A percentile compares a stretch with the other conserved stretches of the same genome.
Evolutionary conservation across 2,888 invertebrate species (phyloP).

Genomic region (Eurois occulta): DNA sequence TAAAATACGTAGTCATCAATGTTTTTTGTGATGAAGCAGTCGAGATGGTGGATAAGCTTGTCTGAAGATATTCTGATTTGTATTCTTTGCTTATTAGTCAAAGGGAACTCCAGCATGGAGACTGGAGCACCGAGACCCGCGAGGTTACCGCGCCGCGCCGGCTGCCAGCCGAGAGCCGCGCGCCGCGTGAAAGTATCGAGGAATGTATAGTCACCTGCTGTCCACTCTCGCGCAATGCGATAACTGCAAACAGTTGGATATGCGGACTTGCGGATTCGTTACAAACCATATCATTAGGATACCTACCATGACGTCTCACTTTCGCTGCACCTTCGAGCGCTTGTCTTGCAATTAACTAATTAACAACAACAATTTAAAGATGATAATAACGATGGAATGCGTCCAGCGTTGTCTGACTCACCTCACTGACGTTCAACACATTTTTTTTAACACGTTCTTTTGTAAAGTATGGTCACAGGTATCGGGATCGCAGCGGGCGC

Average conservation of each 20-base stretch:
- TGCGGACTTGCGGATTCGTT: conserved; percentile 2
- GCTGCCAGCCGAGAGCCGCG: conserved; percentile 4
- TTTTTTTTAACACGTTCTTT: conserved; percentile 12
- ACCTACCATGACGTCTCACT: conserved; percentile 33
- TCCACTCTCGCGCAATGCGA: conserved; percentile 56
- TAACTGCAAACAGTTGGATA: conserved; percentile 7
- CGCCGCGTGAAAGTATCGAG: conserved; percentile 58
- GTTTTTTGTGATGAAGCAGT: neutral
- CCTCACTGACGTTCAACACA: conserved; percentile 18
- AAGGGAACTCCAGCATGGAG: neutral
- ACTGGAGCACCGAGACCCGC: neutral
- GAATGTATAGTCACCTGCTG: conserved; percentile 37
- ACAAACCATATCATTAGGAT: conserved; percentile 10
- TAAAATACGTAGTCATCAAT: neutral
- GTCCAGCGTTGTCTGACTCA: conserved; percentile 53
- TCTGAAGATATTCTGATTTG: neutral
- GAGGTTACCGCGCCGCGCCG: neutral
- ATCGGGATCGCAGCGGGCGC: neutral
- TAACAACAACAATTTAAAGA: conserved; percentile 54
- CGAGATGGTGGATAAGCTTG: neutral
- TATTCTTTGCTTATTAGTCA: neutral
- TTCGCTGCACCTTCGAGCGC: conserved; percentile 44
- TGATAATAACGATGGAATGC: conserved; percentile 58
- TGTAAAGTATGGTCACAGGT: neutral
- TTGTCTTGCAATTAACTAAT: conserved; percentile 57